Percentiles rank a stretch among this genome's conserved stretches.
Evolutionary conservation across 2,113 vertebrate genomes (phyloP).

Genomic region (Sander lucioperca): DNA sequence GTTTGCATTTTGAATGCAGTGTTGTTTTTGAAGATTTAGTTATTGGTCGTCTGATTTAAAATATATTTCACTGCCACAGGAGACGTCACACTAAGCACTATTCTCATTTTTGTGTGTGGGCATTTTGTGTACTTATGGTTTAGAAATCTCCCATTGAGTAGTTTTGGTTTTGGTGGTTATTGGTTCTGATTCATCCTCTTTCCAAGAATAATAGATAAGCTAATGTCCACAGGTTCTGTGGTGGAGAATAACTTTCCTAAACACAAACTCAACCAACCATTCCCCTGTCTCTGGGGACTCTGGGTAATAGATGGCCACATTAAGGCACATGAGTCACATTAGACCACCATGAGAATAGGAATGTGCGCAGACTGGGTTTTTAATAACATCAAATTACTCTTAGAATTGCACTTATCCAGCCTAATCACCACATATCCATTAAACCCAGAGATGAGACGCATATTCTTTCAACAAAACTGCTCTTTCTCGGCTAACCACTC

Average conservation of each 20-base stretch:
- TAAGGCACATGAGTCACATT: slow-evolving; percentile 38
- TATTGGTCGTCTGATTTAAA: slow-evolving; percentile 1
- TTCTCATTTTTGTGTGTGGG: neutral
- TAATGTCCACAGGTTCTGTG: slow-evolving; percentile 7
- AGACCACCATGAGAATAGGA: slow-evolving; percentile 35
- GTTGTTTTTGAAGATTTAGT: neutral
- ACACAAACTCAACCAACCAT: slow-evolving; percentile 33
- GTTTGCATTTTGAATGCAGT: slow-evolving; percentile 4
- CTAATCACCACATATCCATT: slow-evolving; percentile 59
- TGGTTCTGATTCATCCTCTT: neutral
- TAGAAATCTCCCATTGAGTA: neutral
- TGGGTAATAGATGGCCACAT: slow-evolving; percentile 23
- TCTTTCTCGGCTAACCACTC: slow-evolving; percentile 37
- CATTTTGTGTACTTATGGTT: neutral
- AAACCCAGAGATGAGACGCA: slow-evolving; percentile 44
- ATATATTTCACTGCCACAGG: neutral
- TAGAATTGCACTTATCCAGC: slow-evolving; percentile 46
- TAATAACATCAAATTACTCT: slow-evolving; percentile 67
- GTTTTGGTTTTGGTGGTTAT: slow-evolving; percentile 19
- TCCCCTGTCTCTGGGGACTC: slow-evolving; percentile 14
- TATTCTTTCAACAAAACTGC: slow-evolving; percentile 19
- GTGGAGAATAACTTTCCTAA: slow-evolving; percentile 15
- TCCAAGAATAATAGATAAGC: slow-evolving; percentile 16
- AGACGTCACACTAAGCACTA: neutral
- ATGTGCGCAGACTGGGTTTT: slow-evolving; percentile 42